A percentile compares a stretch with the other conserved stretches of the same genome.
phyloP scores from a whole-genome alignment of 2,888 invertebrate genomes.

The Cosmopolites sordidus region DNA sequence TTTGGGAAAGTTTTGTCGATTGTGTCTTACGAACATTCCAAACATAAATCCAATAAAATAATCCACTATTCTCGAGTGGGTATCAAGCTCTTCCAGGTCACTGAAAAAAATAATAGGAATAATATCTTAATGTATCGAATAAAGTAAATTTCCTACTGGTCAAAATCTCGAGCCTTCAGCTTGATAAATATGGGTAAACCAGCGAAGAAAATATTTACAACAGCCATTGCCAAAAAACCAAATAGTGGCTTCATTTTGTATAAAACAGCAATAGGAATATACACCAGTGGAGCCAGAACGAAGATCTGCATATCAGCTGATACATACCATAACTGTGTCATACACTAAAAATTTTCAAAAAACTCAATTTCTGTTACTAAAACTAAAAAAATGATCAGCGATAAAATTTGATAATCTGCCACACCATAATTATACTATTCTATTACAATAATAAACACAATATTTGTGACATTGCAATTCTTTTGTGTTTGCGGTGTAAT shows the following conservation, averaged over 20 bases:
- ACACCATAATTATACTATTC: neutral
- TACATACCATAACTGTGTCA: constrained; percentile 44
- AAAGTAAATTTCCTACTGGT: too few species aligned
- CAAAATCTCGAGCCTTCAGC: constrained; percentile 21
- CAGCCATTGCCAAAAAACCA: constrained; percentile 8
- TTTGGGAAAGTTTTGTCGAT: neutral
- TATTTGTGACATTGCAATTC: too few species aligned
- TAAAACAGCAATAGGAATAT: constrained; percentile 37
- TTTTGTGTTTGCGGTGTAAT: too few species aligned
- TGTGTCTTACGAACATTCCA: constrained; percentile 29
- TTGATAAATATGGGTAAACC: constrained; percentile 14
- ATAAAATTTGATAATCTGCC: neutral
- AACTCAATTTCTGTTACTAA: too few species aligned
- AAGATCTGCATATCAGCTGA: constrained; percentile 46
- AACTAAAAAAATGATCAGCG: too few species aligned
- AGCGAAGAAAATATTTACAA: constrained; percentile 11
- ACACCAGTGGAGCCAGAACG: constrained; percentile 38
- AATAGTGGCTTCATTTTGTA: constrained; percentile 11
- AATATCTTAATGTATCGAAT: too few species aligned
- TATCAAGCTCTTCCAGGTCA: constrained; percentile 21
- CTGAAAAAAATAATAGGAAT: neutral
- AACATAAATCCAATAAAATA: constrained; percentile 29
- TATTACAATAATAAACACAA: too few species aligned
- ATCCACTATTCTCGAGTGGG: constrained; percentile 27
- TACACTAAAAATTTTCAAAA: constrained; percentile 43